Evolutionary conservation across 2,888 invertebrate species (phyloP), one percentile per base, ranked within the genome.

Genomic region (Agonum fuliginosum): DNA sequence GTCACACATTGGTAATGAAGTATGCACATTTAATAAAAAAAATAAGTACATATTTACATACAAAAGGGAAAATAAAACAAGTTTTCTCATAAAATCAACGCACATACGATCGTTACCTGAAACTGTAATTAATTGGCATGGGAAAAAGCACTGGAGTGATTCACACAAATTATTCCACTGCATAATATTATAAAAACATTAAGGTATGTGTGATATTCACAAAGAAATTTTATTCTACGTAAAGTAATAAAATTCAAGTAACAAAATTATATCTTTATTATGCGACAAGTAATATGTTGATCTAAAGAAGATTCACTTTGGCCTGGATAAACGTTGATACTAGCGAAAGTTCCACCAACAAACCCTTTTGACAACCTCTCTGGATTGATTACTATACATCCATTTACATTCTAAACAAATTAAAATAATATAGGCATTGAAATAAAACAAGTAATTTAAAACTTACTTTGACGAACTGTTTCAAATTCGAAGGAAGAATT

Each of bases 331-430:
- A 96, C 85, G 73, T 91, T 88, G 0, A 96, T 85, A 22, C 93
- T 90, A 0, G 93, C 93, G 87, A 93, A 97, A 0, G 94, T 93
- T 54, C 96, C 96, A 2, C 93, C 94, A 22, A 89, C 90, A 8
- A 89, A 86, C 27, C 93, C 93, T 85, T 95, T 96, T 0, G 92
- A 89, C 72, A 97, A 85, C 78, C 93, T 91, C 81, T 96, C 97
- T 0, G 97, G 97, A 88, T 98, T 98, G 17, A 97, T 88, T 8
- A 95, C 93, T 27, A 96, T 88, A 82, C 94, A 94, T 0, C 93
- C 94, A 81, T 93, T 91, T 17, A 96, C 90, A 81, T 93, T 91
- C 94, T 96, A 88, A 10, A 90, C 89, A 82, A 79, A 79, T 69
- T 79, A 79, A 71, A 54, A 19, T n/a, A n/a, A n/a, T n/a, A n/a